Evolutionary conservation across 2,888 invertebrate genomes (phyloP).

Genomic region (Drepanosiphum platanoidis): DNA sequence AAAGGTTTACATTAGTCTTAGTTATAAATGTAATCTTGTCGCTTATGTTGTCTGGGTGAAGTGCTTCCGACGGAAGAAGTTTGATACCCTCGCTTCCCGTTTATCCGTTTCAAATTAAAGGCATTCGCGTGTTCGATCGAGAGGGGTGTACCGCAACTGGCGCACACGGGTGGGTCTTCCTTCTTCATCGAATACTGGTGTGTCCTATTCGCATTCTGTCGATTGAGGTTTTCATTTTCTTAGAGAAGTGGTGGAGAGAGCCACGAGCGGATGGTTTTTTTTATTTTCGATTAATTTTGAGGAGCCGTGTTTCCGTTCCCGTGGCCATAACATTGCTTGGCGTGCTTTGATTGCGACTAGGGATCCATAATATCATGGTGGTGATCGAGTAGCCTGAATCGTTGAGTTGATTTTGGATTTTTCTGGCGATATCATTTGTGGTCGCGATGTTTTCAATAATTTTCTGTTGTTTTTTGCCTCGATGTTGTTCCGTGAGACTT

Average conservation of each 20-base stretch:
- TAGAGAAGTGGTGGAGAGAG: neutral
- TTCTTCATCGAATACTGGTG: neutral
- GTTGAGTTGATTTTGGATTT: no score
- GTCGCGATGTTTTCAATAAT: no score
- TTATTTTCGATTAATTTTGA: neutral
- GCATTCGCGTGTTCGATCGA: neutral
- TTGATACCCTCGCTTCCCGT: neutral
- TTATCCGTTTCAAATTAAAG: neutral
- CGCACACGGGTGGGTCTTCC: neutral
- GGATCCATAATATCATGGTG: neutral
- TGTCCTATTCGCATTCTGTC: neutral
- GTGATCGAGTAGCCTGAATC: neutral
- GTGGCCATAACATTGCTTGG: neutral
- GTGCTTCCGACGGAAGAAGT: neutral
- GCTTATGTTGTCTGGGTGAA: neutral
- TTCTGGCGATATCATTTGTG: no score
- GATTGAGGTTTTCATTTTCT: conserved; percentile 1
- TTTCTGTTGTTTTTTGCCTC: no score
- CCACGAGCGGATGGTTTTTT: neutral
- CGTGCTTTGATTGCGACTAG: neutral
- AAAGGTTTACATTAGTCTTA: neutral
- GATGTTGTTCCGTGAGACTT: no score
- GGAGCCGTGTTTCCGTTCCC: neutral
- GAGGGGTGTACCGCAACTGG: neutral
- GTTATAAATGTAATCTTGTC: neutral